phyloP scores from a whole-genome alignment of 2,113 vertebrate genomes.

The Gasterosteus aculeatus region DNA sequence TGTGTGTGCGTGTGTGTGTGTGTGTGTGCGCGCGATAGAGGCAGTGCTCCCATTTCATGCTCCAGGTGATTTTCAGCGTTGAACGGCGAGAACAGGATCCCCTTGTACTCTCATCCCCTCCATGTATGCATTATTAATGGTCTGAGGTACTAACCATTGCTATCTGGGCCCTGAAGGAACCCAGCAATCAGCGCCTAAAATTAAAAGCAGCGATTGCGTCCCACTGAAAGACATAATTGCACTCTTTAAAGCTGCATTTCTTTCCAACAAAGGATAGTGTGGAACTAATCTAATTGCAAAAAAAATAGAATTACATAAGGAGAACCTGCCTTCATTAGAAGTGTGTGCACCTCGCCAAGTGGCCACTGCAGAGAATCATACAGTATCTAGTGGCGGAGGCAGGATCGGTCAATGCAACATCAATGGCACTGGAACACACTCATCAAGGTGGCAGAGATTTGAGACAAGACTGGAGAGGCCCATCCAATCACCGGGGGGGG shows the following conservation, averaged over 20 bases:
- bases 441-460: constrained; percentile 71
- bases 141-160: constrained; percentile 60
- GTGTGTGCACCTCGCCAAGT: background rate
- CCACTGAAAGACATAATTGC: constrained; percentile 62
- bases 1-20: constrained; percentile 13
- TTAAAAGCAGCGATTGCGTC: constrained; percentile 73
- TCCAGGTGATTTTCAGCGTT: constrained; percentile 62
- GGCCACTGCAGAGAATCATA: constrained; percentile 48
- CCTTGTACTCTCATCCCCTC: constrained; percentile 52
- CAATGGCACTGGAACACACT: constrained; percentile 68
- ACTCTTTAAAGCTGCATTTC: constrained; percentile 62
- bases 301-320: background rate
- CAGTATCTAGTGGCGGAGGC: constrained; percentile 20
- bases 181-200: constrained; percentile 58
- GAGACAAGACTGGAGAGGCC: constrained; percentile 66
- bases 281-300: constrained; percentile 44
- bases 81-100: constrained; percentile 57
- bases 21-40: constrained; percentile 3
- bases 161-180: constrained; percentile 67
- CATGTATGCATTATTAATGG: constrained; percentile 77
- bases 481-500: constrained; percentile 65
- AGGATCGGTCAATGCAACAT: constrained; percentile 55
- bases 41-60: constrained; percentile 37
- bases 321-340: constrained; percentile 4
- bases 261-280: constrained; percentile 38